Evolutionary conservation across 2,888 invertebrate genomes (phyloP).

Genomic region (Drosophila limbata): DNA sequence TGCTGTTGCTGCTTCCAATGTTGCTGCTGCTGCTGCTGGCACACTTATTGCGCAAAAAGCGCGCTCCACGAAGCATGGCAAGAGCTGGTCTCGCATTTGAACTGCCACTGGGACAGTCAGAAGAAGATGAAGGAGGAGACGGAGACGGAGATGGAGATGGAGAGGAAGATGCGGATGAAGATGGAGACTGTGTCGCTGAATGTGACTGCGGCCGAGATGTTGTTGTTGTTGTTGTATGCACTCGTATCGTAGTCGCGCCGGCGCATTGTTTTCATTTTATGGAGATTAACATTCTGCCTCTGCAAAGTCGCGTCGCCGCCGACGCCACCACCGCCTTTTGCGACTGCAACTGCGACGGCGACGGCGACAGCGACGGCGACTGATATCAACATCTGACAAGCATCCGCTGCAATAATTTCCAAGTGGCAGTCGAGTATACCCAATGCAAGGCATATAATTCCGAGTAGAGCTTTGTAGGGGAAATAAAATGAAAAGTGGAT

Average conservation of each 20-base stretch:
- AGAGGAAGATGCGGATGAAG: not conserved
- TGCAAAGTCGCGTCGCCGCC: slow-evolving; percentile 35
- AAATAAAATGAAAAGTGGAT: not conserved
- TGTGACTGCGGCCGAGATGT: not conserved
- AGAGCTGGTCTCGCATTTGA: slow-evolving; percentile 49
- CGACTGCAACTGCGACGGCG: slow-evolving; percentile 22
- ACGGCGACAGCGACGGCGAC: slow-evolving; percentile 15
- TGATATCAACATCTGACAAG: slow-evolving; percentile 72
- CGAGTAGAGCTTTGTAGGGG: not conserved
- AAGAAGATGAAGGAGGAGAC: not conserved
- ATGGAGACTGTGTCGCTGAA: not conserved
- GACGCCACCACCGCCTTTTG: slow-evolving; percentile 18
- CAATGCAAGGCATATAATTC: not conserved
- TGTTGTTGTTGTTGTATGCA: not conserved
- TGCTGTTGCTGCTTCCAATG: slow-evolving; percentile 21
- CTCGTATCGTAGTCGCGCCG: slow-evolving; percentile 62
- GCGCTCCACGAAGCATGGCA: slow-evolving; percentile 79
- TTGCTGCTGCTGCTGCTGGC: slow-evolving; percentile 55
- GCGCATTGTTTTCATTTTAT: slow-evolving; percentile 80
- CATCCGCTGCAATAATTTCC: slow-evolving; percentile 72
- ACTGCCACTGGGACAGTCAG: slow-evolving; percentile 45
- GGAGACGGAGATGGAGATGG: not conserved
- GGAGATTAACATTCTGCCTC: slow-evolving; percentile 79
- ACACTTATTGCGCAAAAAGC: slow-evolving; percentile 80
- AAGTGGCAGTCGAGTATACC: slow-evolving; percentile 21